These are phyloP conservation scores for Beroe forskalii DNA, from an alignment of 37 sponge, comb jelly and placozoan species.

Conservation along the genomic window DNA sequence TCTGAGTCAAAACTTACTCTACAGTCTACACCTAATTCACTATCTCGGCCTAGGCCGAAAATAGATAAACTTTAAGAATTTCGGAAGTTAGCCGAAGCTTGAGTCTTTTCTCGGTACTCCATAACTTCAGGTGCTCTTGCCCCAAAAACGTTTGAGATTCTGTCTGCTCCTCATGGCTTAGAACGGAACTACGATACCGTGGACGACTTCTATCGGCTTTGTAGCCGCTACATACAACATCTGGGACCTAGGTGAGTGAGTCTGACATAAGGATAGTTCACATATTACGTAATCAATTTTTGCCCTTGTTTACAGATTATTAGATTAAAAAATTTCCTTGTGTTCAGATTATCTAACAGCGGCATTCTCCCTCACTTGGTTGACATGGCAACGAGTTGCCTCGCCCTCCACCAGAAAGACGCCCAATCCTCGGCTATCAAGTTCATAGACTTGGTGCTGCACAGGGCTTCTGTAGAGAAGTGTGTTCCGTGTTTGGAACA, in stretches of 20 bases:
- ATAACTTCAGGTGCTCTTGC: slow-evolving; percentile 25
- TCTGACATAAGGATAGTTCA: no score
- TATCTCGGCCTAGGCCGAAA: no score
- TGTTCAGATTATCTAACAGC: not conserved
- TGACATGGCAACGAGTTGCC: slow-evolving; percentile 30
- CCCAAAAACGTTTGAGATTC: slow-evolving; percentile 68
- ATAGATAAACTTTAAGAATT: no score
- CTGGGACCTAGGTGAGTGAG: slow-evolving; percentile 53
- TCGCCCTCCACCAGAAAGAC: slow-evolving; percentile 39
- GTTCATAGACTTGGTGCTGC: slow-evolving; percentile 19
- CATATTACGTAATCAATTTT: no score
- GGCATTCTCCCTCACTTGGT: not conserved
- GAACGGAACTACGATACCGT: slow-evolving; percentile 87
- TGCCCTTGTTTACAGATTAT: no score
- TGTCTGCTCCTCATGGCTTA: slow-evolving; percentile 72
- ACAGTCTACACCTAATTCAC: no score
- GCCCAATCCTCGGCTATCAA: slow-evolving; percentile 39
- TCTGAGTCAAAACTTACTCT: no score
- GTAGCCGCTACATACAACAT: slow-evolving; percentile 66
- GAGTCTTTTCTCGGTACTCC: no score
- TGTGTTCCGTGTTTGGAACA: not conserved
- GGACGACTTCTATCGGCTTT: slow-evolving; percentile 91
- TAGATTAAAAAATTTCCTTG: no score
- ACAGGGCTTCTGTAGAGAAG: not conserved
- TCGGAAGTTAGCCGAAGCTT: no score